Conservation (phyloP, 1,140 invertebrate species). For the Ips nitidus region DNA sequence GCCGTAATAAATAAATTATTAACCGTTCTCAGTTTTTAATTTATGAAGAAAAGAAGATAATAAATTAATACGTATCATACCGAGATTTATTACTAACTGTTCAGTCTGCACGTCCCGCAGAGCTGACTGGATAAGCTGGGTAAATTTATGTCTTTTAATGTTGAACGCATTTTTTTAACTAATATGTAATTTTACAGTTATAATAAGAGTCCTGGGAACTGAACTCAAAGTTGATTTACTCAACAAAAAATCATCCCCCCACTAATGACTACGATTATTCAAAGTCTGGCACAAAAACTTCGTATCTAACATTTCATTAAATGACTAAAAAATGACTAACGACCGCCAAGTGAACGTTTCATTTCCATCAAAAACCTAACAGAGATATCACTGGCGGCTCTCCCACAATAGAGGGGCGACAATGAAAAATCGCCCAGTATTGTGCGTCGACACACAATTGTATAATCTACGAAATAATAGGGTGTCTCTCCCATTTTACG, state of each 20-base stretch:
- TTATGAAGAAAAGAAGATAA: slow-evolving; percentile 33
- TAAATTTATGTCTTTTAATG: slow-evolving; percentile 28
- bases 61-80: slow-evolving; percentile 34
- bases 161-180: slow-evolving; percentile 19
- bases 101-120: slow-evolving; percentile 31
- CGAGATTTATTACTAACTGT: slow-evolving; percentile 34
- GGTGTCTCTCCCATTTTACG: slow-evolving; percentile 42
- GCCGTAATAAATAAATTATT: slow-evolving; percentile 35
- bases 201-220: background rate
- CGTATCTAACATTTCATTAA: slow-evolving; percentile 33
- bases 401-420: slow-evolving; percentile 41
- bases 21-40: slow-evolving; percentile 29
- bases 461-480: slow-evolving; percentile 46
- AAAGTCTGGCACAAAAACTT: slow-evolving; percentile 16
- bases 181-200: slow-evolving; percentile 5
- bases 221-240: background rate
- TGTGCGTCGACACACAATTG: slow-evolving; percentile 47
- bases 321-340: slow-evolving; percentile 29
- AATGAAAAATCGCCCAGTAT: slow-evolving; percentile 43
- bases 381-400: slow-evolving; percentile 43
- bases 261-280: slow-evolving; percentile 18
- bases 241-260: background rate
- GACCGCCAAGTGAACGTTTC: slow-evolving; percentile 35
- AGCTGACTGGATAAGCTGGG: slow-evolving; percentile 28
- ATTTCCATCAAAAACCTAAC: slow-evolving; percentile 41